Evolutionary conservation across 2,113 vertebrate species (phyloP).

Genomic region (Menura novaehollandiae): DNA sequence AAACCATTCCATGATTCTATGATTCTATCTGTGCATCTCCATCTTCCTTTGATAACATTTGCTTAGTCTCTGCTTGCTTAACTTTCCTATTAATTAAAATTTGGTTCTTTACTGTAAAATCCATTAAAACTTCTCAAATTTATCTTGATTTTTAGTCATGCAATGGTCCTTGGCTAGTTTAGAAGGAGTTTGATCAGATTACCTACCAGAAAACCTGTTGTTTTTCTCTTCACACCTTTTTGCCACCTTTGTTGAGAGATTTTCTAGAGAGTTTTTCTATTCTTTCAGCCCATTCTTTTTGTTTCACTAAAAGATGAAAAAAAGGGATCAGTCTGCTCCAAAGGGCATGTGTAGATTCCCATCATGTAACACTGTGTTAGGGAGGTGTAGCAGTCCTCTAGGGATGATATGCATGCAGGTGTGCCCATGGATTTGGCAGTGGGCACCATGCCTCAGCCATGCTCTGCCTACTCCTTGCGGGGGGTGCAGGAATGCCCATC

Average conservation of each 20-base stretch:
- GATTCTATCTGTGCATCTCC: background rate
- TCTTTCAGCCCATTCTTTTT: background rate
- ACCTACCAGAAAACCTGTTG: background rate
- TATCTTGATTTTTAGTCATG: background rate
- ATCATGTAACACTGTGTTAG: fast-evolving
- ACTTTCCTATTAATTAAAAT: background rate
- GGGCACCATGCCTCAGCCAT: background rate
- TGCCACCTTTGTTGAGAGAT: background rate
- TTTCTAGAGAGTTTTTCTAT: background rate
- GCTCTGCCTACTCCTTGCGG: fast-evolving
- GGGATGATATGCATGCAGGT: background rate
- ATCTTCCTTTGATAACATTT: background rate
- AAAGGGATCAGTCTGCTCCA: background rate
- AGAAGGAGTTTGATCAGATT: background rate
- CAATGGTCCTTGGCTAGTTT: background rate
- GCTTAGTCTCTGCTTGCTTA: background rate
- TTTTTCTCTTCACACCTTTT: background rate
- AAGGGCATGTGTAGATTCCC: background rate
- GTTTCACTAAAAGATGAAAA: background rate
- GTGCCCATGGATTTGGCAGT: fast-evolving
- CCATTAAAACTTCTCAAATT: background rate
- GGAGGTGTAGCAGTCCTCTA: background rate
- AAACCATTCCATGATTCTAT: background rate
- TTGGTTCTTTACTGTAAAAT: background rate
- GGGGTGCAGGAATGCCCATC: fast-evolving